These are phyloP conservation scores for Lophotis ruficrista DNA, from an alignment of 2,113 vertebrate genomes.

Conservation along the genomic window DNA sequence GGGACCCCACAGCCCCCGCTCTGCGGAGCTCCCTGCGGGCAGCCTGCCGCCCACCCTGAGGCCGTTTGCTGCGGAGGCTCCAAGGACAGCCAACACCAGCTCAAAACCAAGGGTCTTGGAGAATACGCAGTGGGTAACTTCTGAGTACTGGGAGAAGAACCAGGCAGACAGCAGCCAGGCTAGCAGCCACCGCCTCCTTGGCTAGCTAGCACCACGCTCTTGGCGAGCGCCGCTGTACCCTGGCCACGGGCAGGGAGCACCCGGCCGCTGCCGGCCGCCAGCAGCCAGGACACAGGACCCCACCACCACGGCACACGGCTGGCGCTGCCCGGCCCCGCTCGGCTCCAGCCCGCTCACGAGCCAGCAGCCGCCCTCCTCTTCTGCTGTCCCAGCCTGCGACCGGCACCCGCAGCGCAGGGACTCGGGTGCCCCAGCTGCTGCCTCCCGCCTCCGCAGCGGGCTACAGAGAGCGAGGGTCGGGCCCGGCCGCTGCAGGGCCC, in stretches of 20 bases:
- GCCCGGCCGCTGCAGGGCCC: neutral
- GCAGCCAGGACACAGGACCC: neutral
- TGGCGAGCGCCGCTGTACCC: neutral
- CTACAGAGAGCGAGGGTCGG: neutral
- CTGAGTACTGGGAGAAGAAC: neutral
- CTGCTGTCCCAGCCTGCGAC: fast-evolving
- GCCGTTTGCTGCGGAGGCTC: neutral
- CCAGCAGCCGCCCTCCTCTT: neutral
- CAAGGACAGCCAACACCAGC: neutral
- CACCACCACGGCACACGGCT: fast-evolving
- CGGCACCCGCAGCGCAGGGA: neutral
- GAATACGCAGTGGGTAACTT: neutral
- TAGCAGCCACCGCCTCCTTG: neutral
- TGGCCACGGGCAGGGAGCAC: neutral
- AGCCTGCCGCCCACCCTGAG: neutral
- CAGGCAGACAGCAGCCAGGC: neutral
- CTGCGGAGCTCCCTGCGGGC: neutral
- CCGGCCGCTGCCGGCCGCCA: neutral
- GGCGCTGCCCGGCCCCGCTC: neutral
- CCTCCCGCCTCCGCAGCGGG: too few species aligned
- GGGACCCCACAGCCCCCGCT: neutral
- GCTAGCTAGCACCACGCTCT: neutral
- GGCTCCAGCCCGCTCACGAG: neutral
- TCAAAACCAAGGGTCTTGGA: neutral
- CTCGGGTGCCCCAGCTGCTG: neutral